Evolutionary conservation across 2,888 invertebrate genomes (phyloP), one percentile per base, ranked within the genome.

Genomic region (Ypsolopha sequella): DNA sequence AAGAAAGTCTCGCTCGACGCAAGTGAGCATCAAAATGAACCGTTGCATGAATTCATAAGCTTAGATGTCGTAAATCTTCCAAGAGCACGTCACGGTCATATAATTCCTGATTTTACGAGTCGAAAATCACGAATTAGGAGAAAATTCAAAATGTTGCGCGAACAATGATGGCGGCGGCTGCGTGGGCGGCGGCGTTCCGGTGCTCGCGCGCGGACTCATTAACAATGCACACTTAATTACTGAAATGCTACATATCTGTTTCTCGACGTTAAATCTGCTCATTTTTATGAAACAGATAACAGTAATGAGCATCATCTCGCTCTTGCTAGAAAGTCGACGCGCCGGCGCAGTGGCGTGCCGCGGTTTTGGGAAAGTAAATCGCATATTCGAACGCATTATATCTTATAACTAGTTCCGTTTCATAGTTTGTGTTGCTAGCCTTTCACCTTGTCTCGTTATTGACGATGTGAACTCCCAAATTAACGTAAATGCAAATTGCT

Each of bases 291-390:
- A 55, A 50, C 53, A 62, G 60, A 63, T 62, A 62, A 62, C 62
- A 60, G 55, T 57, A 58, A 58, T 60, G 58, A 54, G 52, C 50
- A 43, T 36, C 53, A 44, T 47, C 56, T 50, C 39, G 47, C 59
- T 56, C 53, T 53, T 53, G 63, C 59, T 71, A 70, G 73, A 73
- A 70, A 73, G 68, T 61, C 58, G 60, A 24, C 44, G 58, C 52
- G 58, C 48, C 58, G 63, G 62, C 64, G 68, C 46, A 7, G 36
- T 36, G 66, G 66, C 64, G 60, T 60, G 61, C 61, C 63, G 58
- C 63, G 63, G 64, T 69, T 75, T 74, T 72, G 72, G 73, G 75
- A 74, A 76, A 76, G 74, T 69, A 68, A 64, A 65, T 62, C 48
- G 49, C n/a, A 61, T 63, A 66, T 65, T 61, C 64, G 62, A 73